Evolutionary conservation across 2,113 vertebrate genomes (phyloP).

Genomic region (Pithys albifrons): DNA sequence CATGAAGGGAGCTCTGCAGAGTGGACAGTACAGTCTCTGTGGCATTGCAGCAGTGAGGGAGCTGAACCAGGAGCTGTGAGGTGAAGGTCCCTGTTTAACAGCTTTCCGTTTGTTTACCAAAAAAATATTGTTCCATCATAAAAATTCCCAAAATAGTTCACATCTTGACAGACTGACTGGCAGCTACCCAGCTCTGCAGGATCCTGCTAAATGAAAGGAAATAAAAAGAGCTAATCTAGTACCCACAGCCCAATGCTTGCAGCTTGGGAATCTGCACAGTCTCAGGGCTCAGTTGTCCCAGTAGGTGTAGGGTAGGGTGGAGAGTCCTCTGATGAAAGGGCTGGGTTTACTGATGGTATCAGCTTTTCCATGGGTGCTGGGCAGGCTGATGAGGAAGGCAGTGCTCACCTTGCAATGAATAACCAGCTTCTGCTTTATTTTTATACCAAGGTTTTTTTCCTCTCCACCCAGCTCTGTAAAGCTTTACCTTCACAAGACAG

Average conservation of each 20-base stretch:
- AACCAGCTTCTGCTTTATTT: constrained; percentile 17
- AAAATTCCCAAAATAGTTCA: constrained; percentile 84
- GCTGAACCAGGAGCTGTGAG: constrained; percentile 71
- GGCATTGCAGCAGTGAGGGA: constrained; percentile 52
- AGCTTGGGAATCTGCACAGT: constrained; percentile 33
- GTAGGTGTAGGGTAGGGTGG: background rate
- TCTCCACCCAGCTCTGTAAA: background rate
- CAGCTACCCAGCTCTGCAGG: constrained; percentile 75
- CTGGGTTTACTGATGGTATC: background rate
- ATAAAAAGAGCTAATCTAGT: constrained; percentile 65
- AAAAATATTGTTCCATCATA: constrained; percentile 85
- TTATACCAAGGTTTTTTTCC: background rate
- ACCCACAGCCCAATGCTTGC: background rate
- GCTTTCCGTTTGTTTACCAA: constrained; percentile 80
- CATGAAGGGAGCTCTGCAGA: constrained; percentile 42
- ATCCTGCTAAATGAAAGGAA: constrained; percentile 71
- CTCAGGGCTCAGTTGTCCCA: background rate
- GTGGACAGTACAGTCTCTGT: constrained; percentile 75
- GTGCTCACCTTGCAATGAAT: background rate
- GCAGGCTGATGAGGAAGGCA: background rate
- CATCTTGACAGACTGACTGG: constrained; percentile 79
- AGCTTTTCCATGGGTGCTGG: background rate
- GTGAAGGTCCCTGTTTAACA: constrained; percentile 78
- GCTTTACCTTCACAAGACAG: background rate
- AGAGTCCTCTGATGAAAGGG: background rate